Evolutionary conservation across 2,888 invertebrate species (phyloP).

Genomic region (Platycheirus rosarum): DNA sequence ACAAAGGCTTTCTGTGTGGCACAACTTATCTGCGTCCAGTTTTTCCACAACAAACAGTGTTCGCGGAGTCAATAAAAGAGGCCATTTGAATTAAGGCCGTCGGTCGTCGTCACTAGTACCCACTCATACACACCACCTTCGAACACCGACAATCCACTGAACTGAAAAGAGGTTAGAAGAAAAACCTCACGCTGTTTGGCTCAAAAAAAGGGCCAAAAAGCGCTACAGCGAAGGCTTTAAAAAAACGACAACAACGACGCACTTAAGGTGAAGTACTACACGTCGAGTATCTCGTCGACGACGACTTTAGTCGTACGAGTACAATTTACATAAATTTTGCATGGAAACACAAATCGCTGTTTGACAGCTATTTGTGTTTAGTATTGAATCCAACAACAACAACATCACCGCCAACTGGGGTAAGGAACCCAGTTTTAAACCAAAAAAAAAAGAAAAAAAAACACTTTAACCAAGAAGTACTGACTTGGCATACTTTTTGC

Average conservation of each 20-base stretch:
- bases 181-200: constrained; percentile 4
- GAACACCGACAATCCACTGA: not conserved
- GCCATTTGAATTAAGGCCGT: constrained; percentile 72
- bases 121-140: constrained; percentile 40
- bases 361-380: constrained; percentile 41
- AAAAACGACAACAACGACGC: constrained; percentile 34
- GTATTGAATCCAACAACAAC: constrained; percentile 17
- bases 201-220: constrained; percentile 48
- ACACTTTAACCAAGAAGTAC: constrained; percentile 10
- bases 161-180: not conserved
- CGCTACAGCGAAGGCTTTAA: constrained; percentile 36
- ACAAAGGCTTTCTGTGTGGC: constrained; percentile 60
- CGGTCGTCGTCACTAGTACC: too few relatives aligned
- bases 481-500: constrained; percentile 60
- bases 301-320: constrained; percentile 22
- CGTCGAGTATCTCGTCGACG: constrained; percentile 48
- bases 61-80: constrained; percentile 54
- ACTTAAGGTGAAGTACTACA: constrained; percentile 21
- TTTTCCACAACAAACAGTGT: constrained; percentile 13
- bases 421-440: constrained; percentile 12
- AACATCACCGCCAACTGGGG: not conserved
- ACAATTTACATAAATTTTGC: constrained; percentile 66
- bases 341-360: constrained; percentile 55
- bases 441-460: constrained; percentile 3
- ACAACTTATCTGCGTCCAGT: constrained; percentile 57